A percentile compares a stretch with the other conserved stretches of the same genome.
Conservation (phyloP, 2,888 invertebrate genomes). For the Allophyes oxyacanthae region DNA sequence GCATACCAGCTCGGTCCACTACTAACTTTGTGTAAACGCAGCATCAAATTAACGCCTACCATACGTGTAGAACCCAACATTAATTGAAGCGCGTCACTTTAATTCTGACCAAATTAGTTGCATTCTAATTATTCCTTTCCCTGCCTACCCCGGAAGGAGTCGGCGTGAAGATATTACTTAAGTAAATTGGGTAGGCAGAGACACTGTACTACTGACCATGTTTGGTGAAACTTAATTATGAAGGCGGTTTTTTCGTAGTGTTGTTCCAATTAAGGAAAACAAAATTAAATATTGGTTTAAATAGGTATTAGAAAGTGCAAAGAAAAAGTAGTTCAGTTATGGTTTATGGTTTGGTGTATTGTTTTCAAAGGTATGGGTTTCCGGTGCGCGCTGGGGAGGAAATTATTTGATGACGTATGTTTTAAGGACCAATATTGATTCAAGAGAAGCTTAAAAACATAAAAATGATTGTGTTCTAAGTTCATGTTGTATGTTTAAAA, state of each 20-base stretch:
- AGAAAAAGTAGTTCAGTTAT: constrained; percentile 15
- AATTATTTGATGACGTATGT: constrained; percentile 8
- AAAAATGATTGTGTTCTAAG: constrained; percentile 26
- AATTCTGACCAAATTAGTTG: constrained; percentile 43
- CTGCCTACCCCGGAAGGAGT: constrained; percentile 13
- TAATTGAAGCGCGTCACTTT: constrained; percentile 41
- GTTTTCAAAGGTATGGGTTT: constrained; percentile 28
- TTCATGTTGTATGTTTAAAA: constrained; percentile 28
- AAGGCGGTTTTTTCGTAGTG: constrained; percentile 20
- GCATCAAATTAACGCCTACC: constrained; percentile 28
- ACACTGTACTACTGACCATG: constrained; percentile 24
- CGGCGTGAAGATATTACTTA: constrained; percentile 32
- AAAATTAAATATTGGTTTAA: constrained; percentile 46
- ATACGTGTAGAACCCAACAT: constrained; percentile 30
- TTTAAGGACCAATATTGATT: constrained; percentile 37
- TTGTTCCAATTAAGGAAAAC: constrained; percentile 41
- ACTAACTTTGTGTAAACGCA: constrained; percentile 32
- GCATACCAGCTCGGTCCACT: constrained; percentile 11
- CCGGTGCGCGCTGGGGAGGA: constrained; percentile 4
- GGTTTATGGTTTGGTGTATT: too few species aligned
- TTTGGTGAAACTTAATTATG: constrained; percentile 42
- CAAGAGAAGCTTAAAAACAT: constrained; percentile 29
- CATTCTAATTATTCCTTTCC: constrained; percentile 42
- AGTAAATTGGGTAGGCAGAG: constrained; percentile 25
- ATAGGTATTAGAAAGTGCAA: constrained; percentile 46